Base-by-base conservation (phyloP, 2,888 invertebrate genomes). In the Pilophorus perplexus region DNA sequence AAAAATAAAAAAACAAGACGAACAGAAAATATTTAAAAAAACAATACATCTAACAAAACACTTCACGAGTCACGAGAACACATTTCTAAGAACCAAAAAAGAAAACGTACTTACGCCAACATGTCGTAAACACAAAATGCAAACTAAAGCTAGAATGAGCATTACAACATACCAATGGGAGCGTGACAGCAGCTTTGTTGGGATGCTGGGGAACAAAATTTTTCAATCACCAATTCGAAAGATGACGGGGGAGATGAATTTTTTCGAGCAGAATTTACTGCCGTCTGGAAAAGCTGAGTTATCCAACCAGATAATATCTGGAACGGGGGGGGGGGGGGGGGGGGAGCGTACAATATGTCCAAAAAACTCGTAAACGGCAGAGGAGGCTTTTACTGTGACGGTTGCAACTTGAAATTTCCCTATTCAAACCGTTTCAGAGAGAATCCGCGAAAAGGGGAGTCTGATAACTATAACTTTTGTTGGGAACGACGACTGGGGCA, bases 71-170 rank as follows among this genome's bases (percentile, higher is more conserved):
- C 54, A 68, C 68, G 68, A 68, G 44, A 64, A 67, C 68, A 68
- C 68, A 65, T 68, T 65, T 68, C 64, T 68, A 66, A 42, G 37
- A n/a, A n/a, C n/a, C n/a, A n/a, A n/a, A n/a, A n/a, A n/a, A n/a
- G n/a, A 42, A 25, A 68, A 68, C 65, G 64, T 68, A 68, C 68
- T 68, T 68, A 68, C 68, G 65, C 64, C 65, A 68, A 59, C 65
- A 59, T 25, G 46, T 28, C 16, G 52, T 6, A 52, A 28, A 28
- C 28, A 52, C 52, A 52, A 25, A 52, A 52, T 52, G 52, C 52
- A 52, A 52, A 52, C 52, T 52, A 52, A 52, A 52, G 52, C 52
- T 52, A 52, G 52, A 52, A 52, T 16, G 52, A 52, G 52, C 52
- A 52, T 23, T 23, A 46, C 25, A 52, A 52, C 52, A 52, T 52